Base-by-base conservation (phyloP, 2,113 vertebrate genomes). In the Passer domesticus region DNA sequence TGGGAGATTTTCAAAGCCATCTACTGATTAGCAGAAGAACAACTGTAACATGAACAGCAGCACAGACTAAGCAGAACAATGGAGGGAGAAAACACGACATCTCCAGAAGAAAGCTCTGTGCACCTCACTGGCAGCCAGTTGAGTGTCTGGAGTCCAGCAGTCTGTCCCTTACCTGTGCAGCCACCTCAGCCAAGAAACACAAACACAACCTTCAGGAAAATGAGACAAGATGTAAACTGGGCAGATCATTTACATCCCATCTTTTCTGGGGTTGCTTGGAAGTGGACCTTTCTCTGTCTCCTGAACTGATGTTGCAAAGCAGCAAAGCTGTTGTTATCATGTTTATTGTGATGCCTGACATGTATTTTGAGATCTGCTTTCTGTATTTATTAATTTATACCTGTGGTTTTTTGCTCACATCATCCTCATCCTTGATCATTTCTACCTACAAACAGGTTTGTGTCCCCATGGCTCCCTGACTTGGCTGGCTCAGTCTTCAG, bases 1-100 rank as follows among this genome's bases (percentile, higher is more conserved):
- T 30, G 83, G 66, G 74, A 84, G 68, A 77, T 59, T 96, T 94
- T 90, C 67, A 95, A 94, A 92, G 81, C 46, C 28, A 19, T 70
- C 76, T 90, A 59, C 23, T 44, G 79, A 93, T 93, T 78, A 97
- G 56, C 79, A 68, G 75, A 86, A 66, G 44, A 92, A 49, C 52
- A 85, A 90, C 56, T 17, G 63, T 37, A 78, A 70, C 25, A 22
- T 49, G 72, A 86, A 64, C 15, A 88, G 60, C 55, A 78, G 56
- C n/a, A 75, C 64, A 76, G 80, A 75, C 25, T 35, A 44, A 52
- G 66, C 25, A 79, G 78, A 75, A 58, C 49, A 78, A 60, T 23
- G 75, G 68, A 80, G 75, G n/a, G 28, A 80, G 31, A 70, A 93
- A 59, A 88, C 8, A 22, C 35, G 82, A 52, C 16, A 27, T 56